Conservation (phyloP, 2,888 invertebrate species). For the Acleris holmiana region DNA sequence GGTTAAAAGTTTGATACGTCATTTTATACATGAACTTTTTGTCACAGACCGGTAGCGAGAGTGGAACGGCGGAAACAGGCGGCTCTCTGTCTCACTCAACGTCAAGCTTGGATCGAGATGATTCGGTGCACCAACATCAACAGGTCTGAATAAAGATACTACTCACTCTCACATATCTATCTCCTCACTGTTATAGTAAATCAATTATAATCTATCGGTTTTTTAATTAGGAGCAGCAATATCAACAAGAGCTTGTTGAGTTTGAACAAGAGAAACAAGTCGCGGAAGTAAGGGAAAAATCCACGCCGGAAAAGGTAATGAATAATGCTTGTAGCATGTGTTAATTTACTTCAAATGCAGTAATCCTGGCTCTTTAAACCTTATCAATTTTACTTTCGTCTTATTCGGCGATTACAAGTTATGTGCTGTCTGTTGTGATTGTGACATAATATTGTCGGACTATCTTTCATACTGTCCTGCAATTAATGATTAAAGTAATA, state of each 20-base stretch:
- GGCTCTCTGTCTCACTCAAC: slow-evolving; percentile 91
- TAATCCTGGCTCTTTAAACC: too few relatives aligned
- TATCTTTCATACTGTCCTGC: too few relatives aligned
- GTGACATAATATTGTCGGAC: too few relatives aligned
- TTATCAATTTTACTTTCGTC: too few relatives aligned
- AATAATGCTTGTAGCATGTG: background rate
- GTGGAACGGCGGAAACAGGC: slow-evolving; percentile 85
- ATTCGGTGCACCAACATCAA: slow-evolving; percentile 83
- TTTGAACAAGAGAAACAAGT: slow-evolving; percentile 89
- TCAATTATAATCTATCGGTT: slow-evolving; percentile 43
- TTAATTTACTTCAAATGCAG: too few relatives aligned
- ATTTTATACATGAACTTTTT: slow-evolving; percentile 52
- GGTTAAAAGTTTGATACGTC: too few relatives aligned
- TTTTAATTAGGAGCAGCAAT: slow-evolving; percentile 85
- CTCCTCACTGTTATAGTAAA: too few relatives aligned
- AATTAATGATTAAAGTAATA: too few relatives aligned
- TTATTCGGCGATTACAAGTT: too few relatives aligned
- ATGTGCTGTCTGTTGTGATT: too few relatives aligned
- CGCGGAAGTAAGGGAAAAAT: slow-evolving; percentile 88
- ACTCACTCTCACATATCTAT: too few relatives aligned
- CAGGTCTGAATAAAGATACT: slow-evolving; percentile 70
- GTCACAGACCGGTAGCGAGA: slow-evolving; percentile 80
- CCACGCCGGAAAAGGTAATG: slow-evolving; percentile 92
- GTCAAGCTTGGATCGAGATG: slow-evolving; percentile 94
- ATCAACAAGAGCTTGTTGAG: slow-evolving; percentile 89